A percentile compares a stretch with the other conserved stretches of the same genome.
Evolutionary conservation across 2,797 vertebrate genomes (phyloP).

Genomic region (Nyctalus aviator): DNA sequence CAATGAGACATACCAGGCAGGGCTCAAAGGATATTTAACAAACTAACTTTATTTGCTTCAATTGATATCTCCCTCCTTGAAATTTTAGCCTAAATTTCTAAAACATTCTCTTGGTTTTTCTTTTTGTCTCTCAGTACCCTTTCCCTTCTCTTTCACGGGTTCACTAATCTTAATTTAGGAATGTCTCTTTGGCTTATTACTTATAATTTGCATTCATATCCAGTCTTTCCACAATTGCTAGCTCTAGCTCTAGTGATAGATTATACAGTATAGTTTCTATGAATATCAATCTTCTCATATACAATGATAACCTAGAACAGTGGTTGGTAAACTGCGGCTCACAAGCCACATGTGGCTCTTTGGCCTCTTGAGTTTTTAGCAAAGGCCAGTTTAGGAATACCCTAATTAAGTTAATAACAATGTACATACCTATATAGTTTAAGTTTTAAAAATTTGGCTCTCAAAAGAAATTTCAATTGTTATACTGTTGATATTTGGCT

Average conservation of each 20-base stretch:
- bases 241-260: neutral
- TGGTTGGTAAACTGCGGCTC: too few species aligned
- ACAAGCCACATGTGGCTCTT: too few species aligned
- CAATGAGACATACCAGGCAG: too few species aligned
- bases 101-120: slow-evolving; percentile 25
- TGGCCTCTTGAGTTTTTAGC: too few species aligned
- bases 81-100: slow-evolving; percentile 44
- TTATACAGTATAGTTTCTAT: neutral
- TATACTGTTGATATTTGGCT: too few species aligned
- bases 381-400: too few species aligned
- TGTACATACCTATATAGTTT: too few species aligned
- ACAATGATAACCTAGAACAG: neutral
- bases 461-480: too few species aligned
- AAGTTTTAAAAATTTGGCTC: too few species aligned
- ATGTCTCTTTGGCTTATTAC: slow-evolving; percentile 18
- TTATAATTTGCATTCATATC: neutral
- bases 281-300: neutral
- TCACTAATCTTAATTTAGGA: neutral
- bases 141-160: neutral
- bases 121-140: slow-evolving; percentile 9
- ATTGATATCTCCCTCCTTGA: neutral
- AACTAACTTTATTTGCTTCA: slow-evolving; percentile 21
- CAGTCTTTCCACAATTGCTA: neutral
- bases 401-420: too few species aligned
- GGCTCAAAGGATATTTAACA: neutral